Evolutionary conservation across 2,797 vertebrate genomes (phyloP), one percentile per base, ranked within the genome.

Genomic region (Sebastes kiyomatsui): DNA sequence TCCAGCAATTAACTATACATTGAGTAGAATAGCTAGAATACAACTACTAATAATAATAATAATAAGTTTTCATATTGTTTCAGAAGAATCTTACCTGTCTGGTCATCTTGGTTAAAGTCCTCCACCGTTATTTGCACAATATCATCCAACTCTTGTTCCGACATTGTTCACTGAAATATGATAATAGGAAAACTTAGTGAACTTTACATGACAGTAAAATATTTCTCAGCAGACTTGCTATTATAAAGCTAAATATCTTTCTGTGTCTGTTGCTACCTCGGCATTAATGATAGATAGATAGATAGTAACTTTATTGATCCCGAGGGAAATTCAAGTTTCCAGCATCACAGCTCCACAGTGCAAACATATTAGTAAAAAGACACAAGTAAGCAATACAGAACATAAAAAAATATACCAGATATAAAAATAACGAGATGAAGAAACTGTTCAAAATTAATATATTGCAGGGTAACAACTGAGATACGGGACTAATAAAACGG

Each of bases 91-190:
- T 79, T 95, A 98, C 98, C 98, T 94, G 97, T 91, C 61, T 96
- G 97, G 46, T 96, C 97, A 27, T 93, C 93, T 3, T 96, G 95
- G 80, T 96, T 96, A 90, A 99, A 94, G 86, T 99, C 98, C 77
- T 97, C 98, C 58, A 99, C 98, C 12, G 98, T 97, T 60, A 99
- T 99, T 93, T 99, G 98, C 67, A 99, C 98, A 84, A 99, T 99
- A 68, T 99, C 98, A 75, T 97, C 96, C 96, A 99, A 88, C 60
- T 98, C 98, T 88, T 98, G 97, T 87, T 97, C 98, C 65, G 98
- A 97, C 98, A 99, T 99, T 95, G 96, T 98, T 97, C 95, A 97
- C 95, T 95, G 88, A 62, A 83, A 84, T 62, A 25, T 84, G 10
- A 67, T 10, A 16, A 66, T 32, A 86, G 67, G 12, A 67, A 78